Evolutionary conservation across 2,113 vertebrate genomes (phyloP), one percentile per base, ranked within the genome.

Genomic region (Gobius niger): DNA sequence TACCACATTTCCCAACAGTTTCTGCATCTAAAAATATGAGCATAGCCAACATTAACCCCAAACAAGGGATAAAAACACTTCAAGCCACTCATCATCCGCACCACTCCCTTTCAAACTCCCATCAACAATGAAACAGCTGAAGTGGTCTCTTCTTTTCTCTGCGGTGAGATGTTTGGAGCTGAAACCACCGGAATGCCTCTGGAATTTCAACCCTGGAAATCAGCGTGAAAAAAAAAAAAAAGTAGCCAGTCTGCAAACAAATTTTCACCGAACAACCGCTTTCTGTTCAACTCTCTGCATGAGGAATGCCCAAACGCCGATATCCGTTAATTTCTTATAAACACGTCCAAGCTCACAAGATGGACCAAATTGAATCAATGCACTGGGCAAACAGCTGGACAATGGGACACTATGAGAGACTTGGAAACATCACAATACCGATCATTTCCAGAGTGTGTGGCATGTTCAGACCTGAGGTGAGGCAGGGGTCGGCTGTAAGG

Each of bases 101-200:
- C 47, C 65, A 62, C 63, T 56, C 77, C 57, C 50, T 67, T 1
- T 63, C 1, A 57, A 51, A 19, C 42, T 57, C 16, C 47, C 6
- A 68, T 61, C 44, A 56, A 70, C 13, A 69, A 49, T 14, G 13
- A 42, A 59, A 49, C 18, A 61, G 50, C 13, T 14, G 53, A 16
- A 18, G 47, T 12, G 18, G 11, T 11, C 14, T 44, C 13, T 15
- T 66, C 46, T 44, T 19, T 6, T 63, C 66, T 18, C 40, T 50
- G 7, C 0, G 9, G 24, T 53, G n/a, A 53, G 24, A 70, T 56
- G 19, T 81, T 80, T 79, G 47, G 44, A 76, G 61, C 51, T 70
- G 49, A 75, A 85, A 77, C 73, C 83, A 73, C 82, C 16, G 80
- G 75, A 82, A 87, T 86, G 50, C 63, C 19, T 79, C 71, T 68